Conservation (phyloP, 2,797 vertebrate species). For the Melanotaenia boesemani region DNA sequence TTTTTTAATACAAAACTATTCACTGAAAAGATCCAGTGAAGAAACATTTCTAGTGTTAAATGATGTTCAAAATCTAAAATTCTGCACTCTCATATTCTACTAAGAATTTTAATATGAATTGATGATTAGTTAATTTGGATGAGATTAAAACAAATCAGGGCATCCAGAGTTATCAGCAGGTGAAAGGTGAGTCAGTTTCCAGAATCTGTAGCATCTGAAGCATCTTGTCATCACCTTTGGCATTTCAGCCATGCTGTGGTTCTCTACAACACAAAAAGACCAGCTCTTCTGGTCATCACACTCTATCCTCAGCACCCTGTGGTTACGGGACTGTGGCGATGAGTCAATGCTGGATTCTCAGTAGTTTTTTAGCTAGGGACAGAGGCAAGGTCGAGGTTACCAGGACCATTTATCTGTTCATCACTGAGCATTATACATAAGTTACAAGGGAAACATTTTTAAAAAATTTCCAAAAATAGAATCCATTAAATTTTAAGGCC, state of each 20-base stretch:
- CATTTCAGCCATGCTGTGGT: conserved; percentile 5
- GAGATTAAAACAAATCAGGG: neutral
- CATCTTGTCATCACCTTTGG: neutral
- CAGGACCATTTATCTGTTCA: neutral
- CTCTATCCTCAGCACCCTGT: conserved; percentile 1
- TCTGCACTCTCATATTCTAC: neutral
- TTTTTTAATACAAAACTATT: neutral
- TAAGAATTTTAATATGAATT: neutral
- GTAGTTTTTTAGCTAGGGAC: neutral
- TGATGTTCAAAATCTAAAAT: neutral
- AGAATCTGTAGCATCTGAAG: neutral
- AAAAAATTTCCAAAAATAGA: neutral
- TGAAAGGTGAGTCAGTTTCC: neutral
- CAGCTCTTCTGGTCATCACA: neutral
- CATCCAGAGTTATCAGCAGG: neutral
- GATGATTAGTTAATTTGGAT: neutral
- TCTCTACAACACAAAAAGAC: neutral
- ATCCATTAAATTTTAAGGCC: neutral
- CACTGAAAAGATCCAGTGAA: neutral
- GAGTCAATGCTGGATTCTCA: neutral
- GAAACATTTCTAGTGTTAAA: neutral
- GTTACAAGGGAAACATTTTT: neutral
- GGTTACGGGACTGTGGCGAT: neutral
- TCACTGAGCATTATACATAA: neutral
- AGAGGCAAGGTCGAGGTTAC: neutral